phyloP scores from a whole-genome alignment of 1,140 invertebrate genomes.

The Danaus plexippus region DNA sequence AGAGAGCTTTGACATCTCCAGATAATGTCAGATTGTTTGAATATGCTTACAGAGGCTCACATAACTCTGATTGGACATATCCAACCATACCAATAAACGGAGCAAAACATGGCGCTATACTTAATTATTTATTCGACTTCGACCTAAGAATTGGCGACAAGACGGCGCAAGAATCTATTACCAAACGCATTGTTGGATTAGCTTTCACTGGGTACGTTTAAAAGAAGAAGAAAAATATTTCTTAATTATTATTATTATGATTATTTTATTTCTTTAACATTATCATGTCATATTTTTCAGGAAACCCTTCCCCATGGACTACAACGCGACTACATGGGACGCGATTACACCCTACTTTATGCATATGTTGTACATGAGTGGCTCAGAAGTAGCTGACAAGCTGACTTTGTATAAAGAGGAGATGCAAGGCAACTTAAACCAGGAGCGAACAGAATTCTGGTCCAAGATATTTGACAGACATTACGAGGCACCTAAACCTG shows the following conservation, averaged over 20 bases:
- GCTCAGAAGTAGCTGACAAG: conserved; percentile 20
- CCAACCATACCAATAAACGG: conserved; percentile 43
- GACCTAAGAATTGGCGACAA: conserved; percentile 31
- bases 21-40: conserved; percentile 40
- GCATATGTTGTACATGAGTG: conserved; percentile 24
- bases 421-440: conserved; percentile 23
- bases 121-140: conserved; percentile 49
- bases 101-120: conserved; percentile 40
- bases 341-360: conserved; percentile 10
- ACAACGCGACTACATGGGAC: conserved; percentile 15
- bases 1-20: conserved; percentile 38
- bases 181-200: conserved; percentile 32
- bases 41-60: conserved; percentile 40
- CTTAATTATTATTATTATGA: conserved; percentile 6
- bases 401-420: conserved; percentile 24
- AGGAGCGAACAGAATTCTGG: conserved; percentile 38
- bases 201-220: conserved; percentile 35
- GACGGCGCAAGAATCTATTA: conserved; percentile 22
- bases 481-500: conserved; percentile 27
- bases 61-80: conserved; percentile 43
- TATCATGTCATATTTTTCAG: too few species aligned
- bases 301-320: background rate
- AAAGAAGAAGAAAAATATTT: conserved; percentile 14
- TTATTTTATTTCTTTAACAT: background rate
- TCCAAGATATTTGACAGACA: conserved; percentile 26